Evolutionary conservation across 2,888 invertebrate species (phyloP), one percentile per base, ranked within the genome.

Genomic region (Heliconius sara): DNA sequence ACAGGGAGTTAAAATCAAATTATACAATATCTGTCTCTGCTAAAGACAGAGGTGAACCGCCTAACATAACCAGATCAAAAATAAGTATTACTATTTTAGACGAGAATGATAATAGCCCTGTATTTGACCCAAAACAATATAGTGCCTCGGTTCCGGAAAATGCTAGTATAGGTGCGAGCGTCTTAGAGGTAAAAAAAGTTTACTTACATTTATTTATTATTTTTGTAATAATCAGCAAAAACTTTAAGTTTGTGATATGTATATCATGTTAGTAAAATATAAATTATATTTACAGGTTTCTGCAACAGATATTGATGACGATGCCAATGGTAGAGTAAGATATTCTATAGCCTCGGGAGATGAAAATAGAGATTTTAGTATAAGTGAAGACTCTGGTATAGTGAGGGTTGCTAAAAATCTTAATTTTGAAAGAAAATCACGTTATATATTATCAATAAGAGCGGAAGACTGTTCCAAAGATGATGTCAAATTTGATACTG

Each of bases 141-240:
- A 98, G 98, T 82, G 98, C 98, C 1, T 97, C 97, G 4, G 97
- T 99, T 52, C 97, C 98, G 0, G 99, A 99, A 94, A 98, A 99
- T 91, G 98, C 98, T n/a, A 97, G 98, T 84, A 98, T 99, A 84
- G 99, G 99, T 10, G 98, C 98, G 67, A 98, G 97, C 90, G 98
- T 99, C 0, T 91, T 99, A 66, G 98, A 98, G 96, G 97, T 97
- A 91, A 91, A 25, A 60, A n/a, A n/a, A n/a, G n/a, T 60, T 60
- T 60, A 60, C n/a, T n/a, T 60, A 60, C 10, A n/a, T 60, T n/a
- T 60, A 60, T 60, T 60, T 60, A 60, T 60, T n/a, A 52, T 52
- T 52, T 52, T 52, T 22, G 22, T 52, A 19, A 19, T 6, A 52
- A 52, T 16, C 47, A 22, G 19, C 22, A 22, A 52, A 52, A 52